Base-by-base conservation (phyloP, 2,113 vertebrate species). In the Catagonus wagneri region DNA sequence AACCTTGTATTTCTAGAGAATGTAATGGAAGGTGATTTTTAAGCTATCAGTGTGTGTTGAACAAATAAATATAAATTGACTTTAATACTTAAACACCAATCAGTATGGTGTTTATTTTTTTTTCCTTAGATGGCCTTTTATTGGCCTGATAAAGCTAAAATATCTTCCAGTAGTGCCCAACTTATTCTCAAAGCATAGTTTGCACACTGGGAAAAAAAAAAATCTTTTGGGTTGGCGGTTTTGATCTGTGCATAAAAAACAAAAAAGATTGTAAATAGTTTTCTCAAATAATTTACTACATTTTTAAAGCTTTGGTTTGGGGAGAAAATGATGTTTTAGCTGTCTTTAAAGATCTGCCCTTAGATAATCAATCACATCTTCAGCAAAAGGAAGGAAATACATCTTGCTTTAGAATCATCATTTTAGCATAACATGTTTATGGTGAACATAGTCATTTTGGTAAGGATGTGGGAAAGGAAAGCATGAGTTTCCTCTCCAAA, bases 401-500 rank as follows among this genome's bases (percentile, higher is more conserved):
- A 89, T 74, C 56, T 96, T 85, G 76, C 83, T 85, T 96, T 90
- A 74, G n/a, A 89, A 89, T 78, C 14, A 72, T 90, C 78, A 71
- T 83, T 85, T 89, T 61, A 94, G 25, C 80, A 83, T 39, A 89
- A 75, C 58, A 86, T 86, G 69, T 93, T 91, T 89, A 96, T 87
- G 75, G 75, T 89, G 71, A 83, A 76, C 81, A 85, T 94, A 97
- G 86, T 94, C 58, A 94, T 39, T 81, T 96, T 92, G 54, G 69
- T 92, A 63, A 97, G 97, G 95, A 97, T 97, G 96, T 98, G 96
- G 96, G 95, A 96, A 96, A 97, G 91, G 60, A 96, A 96, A 60
- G 16, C 36, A 91, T 13, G 29, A 63, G 80, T 93, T 96, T 93
- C 85, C 17, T 83, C 50, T 96, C 69, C 89, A 96, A 97, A 97